phyloP scores from a whole-genome alignment of 1,140 invertebrate species.

The Bombus balteatus region DNA sequence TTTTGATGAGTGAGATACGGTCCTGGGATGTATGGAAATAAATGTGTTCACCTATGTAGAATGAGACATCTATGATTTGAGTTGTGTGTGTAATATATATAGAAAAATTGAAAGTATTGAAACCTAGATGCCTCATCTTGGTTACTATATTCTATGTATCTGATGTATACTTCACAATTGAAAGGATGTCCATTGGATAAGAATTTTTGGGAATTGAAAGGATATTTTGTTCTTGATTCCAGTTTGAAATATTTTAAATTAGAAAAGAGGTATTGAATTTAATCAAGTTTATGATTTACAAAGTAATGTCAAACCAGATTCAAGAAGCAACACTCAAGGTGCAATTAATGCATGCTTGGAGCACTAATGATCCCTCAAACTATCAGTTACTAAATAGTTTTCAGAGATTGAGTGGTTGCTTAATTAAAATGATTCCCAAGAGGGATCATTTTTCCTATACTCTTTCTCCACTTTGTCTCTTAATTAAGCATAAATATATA shows the following conservation, averaged over 20 bases:
- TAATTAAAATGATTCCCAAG: neutral
- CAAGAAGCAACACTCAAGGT: slow-evolving; percentile 7
- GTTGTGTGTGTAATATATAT: no score
- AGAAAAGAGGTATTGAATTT: neutral
- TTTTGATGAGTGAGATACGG: neutral
- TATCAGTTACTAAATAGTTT: neutral
- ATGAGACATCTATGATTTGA: neutral
- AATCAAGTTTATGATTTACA: neutral
- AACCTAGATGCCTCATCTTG: neutral
- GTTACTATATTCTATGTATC: neutral
- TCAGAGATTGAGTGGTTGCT: neutral
- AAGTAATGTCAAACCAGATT: neutral
- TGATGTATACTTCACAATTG: no score
- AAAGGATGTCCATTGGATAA: neutral
- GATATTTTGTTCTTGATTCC: slow-evolving; percentile 9
- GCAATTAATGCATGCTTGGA: slow-evolving; percentile 8
- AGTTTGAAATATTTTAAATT: neutral
- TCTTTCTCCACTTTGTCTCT: neutral
- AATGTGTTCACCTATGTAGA: neutral
- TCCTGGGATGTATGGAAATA: neutral
- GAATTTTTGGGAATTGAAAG: neutral
- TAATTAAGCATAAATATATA: neutral
- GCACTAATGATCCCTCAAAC: neutral
- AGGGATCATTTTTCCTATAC: neutral
- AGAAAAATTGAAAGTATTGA: neutral